Evolutionary conservation across 2,888 invertebrate species (phyloP), one percentile per base, ranked within the genome.

Genomic region (Julus scanicus): DNA sequence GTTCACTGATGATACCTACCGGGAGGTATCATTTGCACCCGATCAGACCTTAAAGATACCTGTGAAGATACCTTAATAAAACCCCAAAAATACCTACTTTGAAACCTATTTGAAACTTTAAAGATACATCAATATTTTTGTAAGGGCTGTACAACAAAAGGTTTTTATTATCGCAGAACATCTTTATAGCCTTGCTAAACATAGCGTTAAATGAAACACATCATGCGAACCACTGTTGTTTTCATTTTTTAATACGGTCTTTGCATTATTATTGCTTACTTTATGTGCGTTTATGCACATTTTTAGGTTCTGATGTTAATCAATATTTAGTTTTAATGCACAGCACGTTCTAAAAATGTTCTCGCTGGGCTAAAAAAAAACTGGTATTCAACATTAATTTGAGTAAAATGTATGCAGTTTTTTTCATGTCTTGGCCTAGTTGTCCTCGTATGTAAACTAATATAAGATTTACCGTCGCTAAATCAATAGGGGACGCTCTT

Each of bases 281-380:
- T 63, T 20, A 20, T 63, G n/a, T 20, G n/a, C 6, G 63, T 63
- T 63, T 63, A 63, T 20, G 63, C 9, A 63, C 63, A 20, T 63
- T 20, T n/a, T 8, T 5, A 17, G 63, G 29, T 63, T 20, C n/a
- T 63, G 20, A 20, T 8, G 17, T 63, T 63, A 63, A 63, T 63
- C 63, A 63, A 63, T 63, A 63, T 63, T 63, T 63, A 63, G 8
- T 63, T 63, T 63, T 63, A 63, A 63, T 63, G 63, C 63, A 20
- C n/a, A 63, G 20, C 63, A 63, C 63, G 63, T 63, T 63, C 20
- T 20, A 63, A 63, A 63, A 63, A 63, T 20, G 5, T 63, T 20
- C 63, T 20, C 9, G 63, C 57, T 17, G 15, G 49, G 2, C 17
- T 57, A 17, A 5, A 17, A 63, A 63, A 63, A 6, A 13, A 8